A percentile compares a stretch with the other conserved stretches of the same genome.
phyloP scores from a whole-genome alignment of 1,140 invertebrate genomes.

The Chironomus tepperi region DNA sequence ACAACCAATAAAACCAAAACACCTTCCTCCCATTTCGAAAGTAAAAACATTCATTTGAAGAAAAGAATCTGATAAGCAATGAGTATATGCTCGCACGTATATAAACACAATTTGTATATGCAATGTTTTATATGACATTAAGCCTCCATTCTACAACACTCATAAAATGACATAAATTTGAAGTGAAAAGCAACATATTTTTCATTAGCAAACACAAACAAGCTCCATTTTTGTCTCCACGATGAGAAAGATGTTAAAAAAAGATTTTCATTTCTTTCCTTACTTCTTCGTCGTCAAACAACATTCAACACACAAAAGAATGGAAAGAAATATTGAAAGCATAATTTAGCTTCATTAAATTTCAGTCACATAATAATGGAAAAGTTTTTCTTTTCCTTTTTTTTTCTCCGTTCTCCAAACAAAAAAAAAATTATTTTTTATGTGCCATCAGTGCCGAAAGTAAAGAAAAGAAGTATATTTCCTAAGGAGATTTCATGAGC shows the following conservation, averaged over 20 bases:
- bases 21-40: too few relatives aligned
- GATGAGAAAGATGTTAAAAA: neutral
- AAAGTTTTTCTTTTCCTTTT: neutral
- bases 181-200: slow-evolving; percentile 8
- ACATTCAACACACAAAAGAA: neutral
- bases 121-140: slow-evolving; percentile 9
- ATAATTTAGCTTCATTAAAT: slow-evolving; percentile 22
- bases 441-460: slow-evolving; percentile 2
- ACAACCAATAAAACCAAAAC: too few relatives aligned
- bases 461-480: neutral
- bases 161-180: slow-evolving; percentile 9
- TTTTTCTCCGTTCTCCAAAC: neutral
- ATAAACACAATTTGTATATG: slow-evolving; percentile 12
- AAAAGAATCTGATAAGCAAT: too few relatives aligned
- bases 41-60: too few relatives aligned
- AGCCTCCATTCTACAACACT: neutral
- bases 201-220: slow-evolving; percentile 13
- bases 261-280: neutral
- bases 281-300: neutral
- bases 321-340: slow-evolving; percentile 16
- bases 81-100: neutral
- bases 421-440: neutral
- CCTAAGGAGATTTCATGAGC: neutral
- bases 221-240: neutral
- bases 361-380: slow-evolving; percentile 24